Conservation (phyloP, 2,797 vertebrate species). For the Argentina silus region DNA sequence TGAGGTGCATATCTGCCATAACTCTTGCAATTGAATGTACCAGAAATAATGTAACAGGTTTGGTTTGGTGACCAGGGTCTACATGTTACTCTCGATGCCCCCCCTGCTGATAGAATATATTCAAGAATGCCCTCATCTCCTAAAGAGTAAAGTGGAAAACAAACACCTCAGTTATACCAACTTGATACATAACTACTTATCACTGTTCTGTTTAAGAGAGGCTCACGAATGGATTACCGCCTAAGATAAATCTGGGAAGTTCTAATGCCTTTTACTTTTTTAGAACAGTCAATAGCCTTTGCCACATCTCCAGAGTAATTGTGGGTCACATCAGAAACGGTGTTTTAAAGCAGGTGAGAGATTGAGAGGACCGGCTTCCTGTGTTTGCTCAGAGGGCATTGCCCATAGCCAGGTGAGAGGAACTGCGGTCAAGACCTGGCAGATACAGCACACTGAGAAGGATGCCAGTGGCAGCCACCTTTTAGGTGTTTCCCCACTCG, state of each 20-base stretch:
- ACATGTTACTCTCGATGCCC: too few relatives aligned
- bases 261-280: background rate
- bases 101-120: too few relatives aligned
- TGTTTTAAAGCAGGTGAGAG: slow-evolving; percentile 10
- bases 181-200: too few relatives aligned
- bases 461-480: slow-evolving; percentile 15
- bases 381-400: slow-evolving; percentile 6
- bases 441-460: slow-evolving; percentile 9
- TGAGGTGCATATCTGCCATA: too few relatives aligned
- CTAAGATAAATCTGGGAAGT: background rate
- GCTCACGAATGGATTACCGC: too few relatives aligned
- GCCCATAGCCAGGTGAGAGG: slow-evolving; percentile 4
- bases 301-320: background rate
- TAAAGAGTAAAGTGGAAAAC: too few relatives aligned
- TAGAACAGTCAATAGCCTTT: background rate
- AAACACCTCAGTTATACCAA: too few relatives aligned
- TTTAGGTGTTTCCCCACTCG: slow-evolving; percentile 7
- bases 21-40: too few relatives aligned
- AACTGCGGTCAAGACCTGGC: slow-evolving; percentile 11
- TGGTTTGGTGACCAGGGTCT: too few relatives aligned
- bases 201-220: too few relatives aligned
- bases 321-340: background rate
- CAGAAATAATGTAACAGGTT: too few relatives aligned
- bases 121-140: too few relatives aligned
- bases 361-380: slow-evolving; percentile 13